phyloP scores from a whole-genome alignment of 2,888 invertebrate genomes.

The Smittia aterrima region DNA sequence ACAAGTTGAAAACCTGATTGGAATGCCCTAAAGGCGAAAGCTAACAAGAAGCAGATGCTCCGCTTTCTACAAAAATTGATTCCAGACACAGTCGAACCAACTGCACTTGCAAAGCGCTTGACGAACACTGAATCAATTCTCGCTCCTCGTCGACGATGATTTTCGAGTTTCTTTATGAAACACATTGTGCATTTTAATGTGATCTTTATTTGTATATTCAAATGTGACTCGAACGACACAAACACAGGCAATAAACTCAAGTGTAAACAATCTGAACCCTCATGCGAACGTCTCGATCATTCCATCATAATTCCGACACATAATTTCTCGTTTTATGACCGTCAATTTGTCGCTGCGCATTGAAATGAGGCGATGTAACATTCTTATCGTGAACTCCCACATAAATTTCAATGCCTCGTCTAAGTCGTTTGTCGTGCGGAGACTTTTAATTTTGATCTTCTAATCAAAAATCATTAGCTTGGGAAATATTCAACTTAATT shows the following conservation, averaged over 20 bases:
- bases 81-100: not conserved
- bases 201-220: no score
- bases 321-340: conserved; percentile 11
- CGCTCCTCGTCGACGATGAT: not conserved
- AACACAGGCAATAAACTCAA: not conserved
- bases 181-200: not conserved
- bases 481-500: not conserved
- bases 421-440: no score
- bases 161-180: not conserved
- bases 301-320: conserved; percentile 35
- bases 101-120: not conserved
- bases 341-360: conserved; percentile 17
- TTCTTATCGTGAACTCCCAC: not conserved
- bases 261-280: not conserved
- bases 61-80: no score
- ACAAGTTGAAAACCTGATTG: no score
- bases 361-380: not conserved
- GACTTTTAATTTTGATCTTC: no score
- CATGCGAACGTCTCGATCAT: not conserved
- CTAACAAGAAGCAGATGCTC: no score
- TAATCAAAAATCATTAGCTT: no score
- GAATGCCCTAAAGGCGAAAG: no score
- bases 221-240: not conserved
- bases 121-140: not conserved
- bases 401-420: not conserved